Evolutionary conservation across 37 sponge, comb jelly and placozoan genomes (phyloP), one percentile per base, ranked within the genome.

Genomic region (Lycopodina hypogea): DNA sequence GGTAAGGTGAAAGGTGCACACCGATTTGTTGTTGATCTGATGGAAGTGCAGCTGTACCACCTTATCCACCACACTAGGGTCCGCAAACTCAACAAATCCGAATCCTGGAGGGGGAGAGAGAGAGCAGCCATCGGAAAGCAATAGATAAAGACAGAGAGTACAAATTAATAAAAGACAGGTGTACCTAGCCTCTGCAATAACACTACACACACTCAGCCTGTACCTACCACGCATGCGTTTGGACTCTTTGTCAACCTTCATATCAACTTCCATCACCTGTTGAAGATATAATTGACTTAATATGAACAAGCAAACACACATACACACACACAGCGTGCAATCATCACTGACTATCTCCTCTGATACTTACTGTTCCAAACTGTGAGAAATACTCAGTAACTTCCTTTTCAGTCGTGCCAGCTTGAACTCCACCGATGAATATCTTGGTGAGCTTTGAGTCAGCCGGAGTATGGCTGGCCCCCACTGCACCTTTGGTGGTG

Each of bases 391-490:
- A 42, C 34, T 65, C n/a, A 34, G 34, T 76, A 9, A 86, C 35
- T 23, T 77, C 79, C 0, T 90, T 82, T 26, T 83, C 80, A 39
- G 60, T 74, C 1, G 87, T 77, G 18, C 76, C 84, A 40, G 69
- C 52, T 22, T 71, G 38, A 18, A 90, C 67, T 3, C 91, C 91
- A 30, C 91, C 91, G 42, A 90, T 69, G 50, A 90, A 90, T 22
- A 90, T 73, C 60, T 88, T 81, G 56, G 81, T 88, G 1, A 77
- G 56, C 0, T 30, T 24, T 15, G 34, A 3, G 4, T 28, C 33
- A 65, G 35, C 4, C 12, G 35, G 1, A 26, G 45, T 21, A 22
- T 45, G 24, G 1, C 24, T 21, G 39, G 23, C 45, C 7, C 36
- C 9, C 23, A 34, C 26, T 32, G 34, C 9, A 7, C 37, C 39